Evolutionary conservation across 1,140 invertebrate genomes (phyloP).

Genomic region (Danaus melanippus): DNA sequence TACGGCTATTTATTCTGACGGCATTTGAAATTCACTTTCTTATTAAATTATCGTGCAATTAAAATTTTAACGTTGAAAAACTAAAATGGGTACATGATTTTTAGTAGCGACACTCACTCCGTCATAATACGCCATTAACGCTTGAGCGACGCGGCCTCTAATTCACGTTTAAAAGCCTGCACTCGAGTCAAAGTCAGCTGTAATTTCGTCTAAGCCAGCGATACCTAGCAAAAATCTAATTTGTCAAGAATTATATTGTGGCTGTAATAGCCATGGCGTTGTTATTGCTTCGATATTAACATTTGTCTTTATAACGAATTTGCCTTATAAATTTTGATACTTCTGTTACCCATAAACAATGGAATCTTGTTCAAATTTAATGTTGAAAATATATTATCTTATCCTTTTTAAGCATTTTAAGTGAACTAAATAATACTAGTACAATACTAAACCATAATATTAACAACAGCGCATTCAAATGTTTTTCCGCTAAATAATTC

Average conservation of each 20-base stretch:
- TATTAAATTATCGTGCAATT: constrained; percentile 3
- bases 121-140: constrained; percentile 67
- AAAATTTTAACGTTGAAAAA: constrained; percentile 12
- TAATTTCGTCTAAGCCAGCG: constrained; percentile 68
- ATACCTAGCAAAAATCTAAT: constrained; percentile 68
- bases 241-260: constrained; percentile 62
- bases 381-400: constrained; percentile 1
- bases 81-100: constrained; percentile 52
- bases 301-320: too few species aligned
- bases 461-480: too few species aligned
- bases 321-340: too few species aligned
- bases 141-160: constrained; percentile 62
- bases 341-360: not conserved
- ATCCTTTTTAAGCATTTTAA: not conserved
- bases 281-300: too few species aligned
- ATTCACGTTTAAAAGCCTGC: constrained; percentile 70
- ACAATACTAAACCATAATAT: too few species aligned
- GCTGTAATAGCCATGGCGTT: constrained; percentile 11
- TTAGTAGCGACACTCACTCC: constrained; percentile 50
- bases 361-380: constrained; percentile 2
- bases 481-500: too few species aligned
- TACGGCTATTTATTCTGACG: constrained; percentile 4
- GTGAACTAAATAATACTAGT: not conserved
- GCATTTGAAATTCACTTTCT: constrained; percentile 2
- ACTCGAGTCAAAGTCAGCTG: constrained; percentile 65